A percentile compares a stretch with the other conserved stretches of the same genome.
Evolutionary conservation across 2,888 invertebrate species (phyloP).

Genomic region (Antheraea assamensis): DNA sequence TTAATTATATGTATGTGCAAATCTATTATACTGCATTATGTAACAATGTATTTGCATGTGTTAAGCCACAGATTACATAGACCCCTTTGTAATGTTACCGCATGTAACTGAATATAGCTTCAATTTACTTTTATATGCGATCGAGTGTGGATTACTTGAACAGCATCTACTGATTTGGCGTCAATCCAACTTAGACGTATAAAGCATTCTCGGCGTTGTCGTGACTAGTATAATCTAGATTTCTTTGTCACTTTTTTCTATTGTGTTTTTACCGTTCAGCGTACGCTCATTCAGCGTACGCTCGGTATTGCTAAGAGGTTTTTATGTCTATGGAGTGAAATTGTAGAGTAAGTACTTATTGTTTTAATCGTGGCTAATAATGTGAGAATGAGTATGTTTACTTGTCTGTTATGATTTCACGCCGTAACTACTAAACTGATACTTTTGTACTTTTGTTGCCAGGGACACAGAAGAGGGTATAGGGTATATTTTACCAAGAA

Average conservation of each 20-base stretch:
- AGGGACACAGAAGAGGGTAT: too few relatives aligned
- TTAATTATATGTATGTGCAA: too few relatives aligned
- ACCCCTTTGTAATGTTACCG: not conserved
- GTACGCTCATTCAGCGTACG: not conserved
- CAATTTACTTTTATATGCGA: not conserved
- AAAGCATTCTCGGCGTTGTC: not conserved
- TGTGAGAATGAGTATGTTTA: too few relatives aligned
- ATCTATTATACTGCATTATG: too few relatives aligned
- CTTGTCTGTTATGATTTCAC: too few relatives aligned
- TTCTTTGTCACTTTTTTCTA: not conserved
- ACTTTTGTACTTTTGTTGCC: too few relatives aligned
- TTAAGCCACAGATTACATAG: too few relatives aligned
- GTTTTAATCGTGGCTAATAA: too few relatives aligned
- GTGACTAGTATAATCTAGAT: not conserved
- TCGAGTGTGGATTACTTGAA: not conserved
- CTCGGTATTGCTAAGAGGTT: not conserved
- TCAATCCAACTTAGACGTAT: constrained; percentile 57
- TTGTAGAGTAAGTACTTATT: too few relatives aligned
- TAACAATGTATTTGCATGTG: too few relatives aligned
- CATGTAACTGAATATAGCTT: not conserved
- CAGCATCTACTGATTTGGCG: constrained; percentile 40
- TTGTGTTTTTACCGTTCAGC: not conserved
- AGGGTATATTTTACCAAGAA: too few relatives aligned
- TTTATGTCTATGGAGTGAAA: not conserved
- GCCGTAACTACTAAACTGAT: too few relatives aligned